Evolutionary conservation across 1,140 invertebrate species (phyloP).

Genomic region (Papilio polyxenes): DNA sequence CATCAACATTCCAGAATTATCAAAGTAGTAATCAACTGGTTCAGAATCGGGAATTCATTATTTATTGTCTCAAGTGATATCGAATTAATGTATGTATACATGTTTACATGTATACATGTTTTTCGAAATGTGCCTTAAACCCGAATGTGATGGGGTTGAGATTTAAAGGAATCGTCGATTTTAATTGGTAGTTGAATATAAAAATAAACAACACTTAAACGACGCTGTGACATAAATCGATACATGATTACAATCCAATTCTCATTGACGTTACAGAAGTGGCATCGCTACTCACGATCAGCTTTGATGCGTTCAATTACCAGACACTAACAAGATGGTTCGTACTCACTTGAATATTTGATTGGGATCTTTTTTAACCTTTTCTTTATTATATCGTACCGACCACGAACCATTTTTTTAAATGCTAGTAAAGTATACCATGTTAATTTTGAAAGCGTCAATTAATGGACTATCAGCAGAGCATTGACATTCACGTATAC

Average conservation of each 20-base stretch:
- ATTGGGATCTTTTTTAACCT: slow-evolving; percentile 43
- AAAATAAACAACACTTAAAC: slow-evolving; percentile 35
- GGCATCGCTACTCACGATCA: slow-evolving; percentile 44
- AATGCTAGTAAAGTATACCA: background rate
- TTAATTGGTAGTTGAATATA: slow-evolving; percentile 33
- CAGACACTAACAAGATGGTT: slow-evolving; percentile 59
- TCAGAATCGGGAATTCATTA: slow-evolving; percentile 8
- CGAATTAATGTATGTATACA: background rate
- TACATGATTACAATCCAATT: slow-evolving; percentile 46
- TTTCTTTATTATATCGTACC: background rate
- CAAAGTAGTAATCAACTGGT: slow-evolving; percentile 1
- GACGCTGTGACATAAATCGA: slow-evolving; percentile 43
- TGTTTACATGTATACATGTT: too few relatives aligned
- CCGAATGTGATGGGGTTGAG: background rate
- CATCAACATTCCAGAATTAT: background rate
- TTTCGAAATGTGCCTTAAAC: slow-evolving; percentile 9
- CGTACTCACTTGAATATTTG: slow-evolving; percentile 50
- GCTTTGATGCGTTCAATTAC: slow-evolving; percentile 63
- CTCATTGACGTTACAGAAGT: slow-evolving; percentile 45
- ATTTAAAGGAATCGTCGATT: slow-evolving; percentile 7
- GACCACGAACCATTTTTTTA: background rate
- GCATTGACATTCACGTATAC: slow-evolving; percentile 2
- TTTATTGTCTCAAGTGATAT: slow-evolving; percentile 33
- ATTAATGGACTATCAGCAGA: background rate
- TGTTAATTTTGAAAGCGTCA: slow-evolving; percentile 1